Evolutionary conservation across 1,140 invertebrate genomes (phyloP).

Genomic region (Helicoverpa armigera): DNA sequence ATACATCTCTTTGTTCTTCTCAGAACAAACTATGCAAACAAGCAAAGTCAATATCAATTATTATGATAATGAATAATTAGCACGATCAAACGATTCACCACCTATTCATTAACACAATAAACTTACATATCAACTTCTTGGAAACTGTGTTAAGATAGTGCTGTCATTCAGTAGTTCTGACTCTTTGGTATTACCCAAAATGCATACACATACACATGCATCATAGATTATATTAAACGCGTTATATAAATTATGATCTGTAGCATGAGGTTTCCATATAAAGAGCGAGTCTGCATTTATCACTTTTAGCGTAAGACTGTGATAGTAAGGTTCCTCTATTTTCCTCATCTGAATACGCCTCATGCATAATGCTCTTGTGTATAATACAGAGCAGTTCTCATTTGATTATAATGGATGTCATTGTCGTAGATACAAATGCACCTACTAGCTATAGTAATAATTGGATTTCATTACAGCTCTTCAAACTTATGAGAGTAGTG

Average conservation of each 20-base stretch:
- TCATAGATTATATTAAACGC: too few species aligned
- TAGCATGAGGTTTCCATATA: too few species aligned
- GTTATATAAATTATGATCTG: too few species aligned
- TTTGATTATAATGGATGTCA: conserved; percentile 14
- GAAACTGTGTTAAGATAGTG: conserved; percentile 5
- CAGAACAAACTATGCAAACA: neutral
- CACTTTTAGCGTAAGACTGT: neutral
- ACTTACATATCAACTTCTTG: neutral
- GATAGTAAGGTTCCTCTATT: neutral
- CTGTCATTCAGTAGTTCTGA: neutral
- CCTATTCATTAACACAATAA: neutral
- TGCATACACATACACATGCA: neutral
- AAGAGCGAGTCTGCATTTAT: neutral
- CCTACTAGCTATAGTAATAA: too few species aligned
- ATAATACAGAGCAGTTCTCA: conserved; percentile 18
- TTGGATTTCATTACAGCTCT: too few species aligned
- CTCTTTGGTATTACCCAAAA: neutral
- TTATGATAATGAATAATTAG: conserved; percentile 38
- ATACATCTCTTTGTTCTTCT: neutral
- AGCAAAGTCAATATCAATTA: neutral
- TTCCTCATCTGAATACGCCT: conserved; percentile 31
- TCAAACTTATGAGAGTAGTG: too few species aligned
- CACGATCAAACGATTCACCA: conserved; percentile 5
- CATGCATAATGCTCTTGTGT: conserved; percentile 17
- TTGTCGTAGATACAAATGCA: neutral